A percentile compares a stretch with the other conserved stretches of the same genome.
Evolutionary conservation across 92 coral and sea anemone species (phyloP).

Genomic region (Umimayanthus chanpuru): DNA sequence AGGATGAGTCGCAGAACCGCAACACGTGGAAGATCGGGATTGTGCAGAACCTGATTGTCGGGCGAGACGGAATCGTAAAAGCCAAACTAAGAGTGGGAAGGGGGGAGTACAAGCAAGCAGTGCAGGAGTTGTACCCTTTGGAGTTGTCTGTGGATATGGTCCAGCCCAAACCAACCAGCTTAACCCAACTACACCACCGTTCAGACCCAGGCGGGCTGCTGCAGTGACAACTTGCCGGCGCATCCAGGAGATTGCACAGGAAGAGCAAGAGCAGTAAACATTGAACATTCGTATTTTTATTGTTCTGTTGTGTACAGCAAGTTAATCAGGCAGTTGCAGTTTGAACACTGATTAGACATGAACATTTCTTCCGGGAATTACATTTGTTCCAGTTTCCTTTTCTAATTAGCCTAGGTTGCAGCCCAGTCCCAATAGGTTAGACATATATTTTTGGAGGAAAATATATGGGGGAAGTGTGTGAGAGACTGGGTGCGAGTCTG

Average conservation of each 20-base stretch:
- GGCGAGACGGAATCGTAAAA: conserved; percentile 3
- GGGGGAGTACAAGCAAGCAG: conserved; percentile 12
- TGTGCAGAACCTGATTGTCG: too few species aligned
- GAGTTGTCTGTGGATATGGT: neutral
- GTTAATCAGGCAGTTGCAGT: neutral
- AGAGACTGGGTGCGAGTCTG: neutral
- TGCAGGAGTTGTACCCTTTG: conserved; percentile 26
- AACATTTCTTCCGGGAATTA: neutral
- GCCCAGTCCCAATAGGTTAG: conserved; percentile 15
- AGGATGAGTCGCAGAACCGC: too few species aligned
- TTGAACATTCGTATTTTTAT: neutral
- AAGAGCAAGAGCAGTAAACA: conserved; percentile 24
- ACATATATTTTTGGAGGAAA: conserved; percentile 10
- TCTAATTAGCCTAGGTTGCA: neutral
- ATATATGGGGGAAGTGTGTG: conserved; percentile 1
- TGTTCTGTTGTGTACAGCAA: conserved; percentile 1
- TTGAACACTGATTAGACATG: neutral
- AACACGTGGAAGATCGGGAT: too few species aligned
- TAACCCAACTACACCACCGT: conserved; percentile 24
- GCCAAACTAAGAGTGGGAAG: conserved; percentile 18
- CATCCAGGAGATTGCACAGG: conserved; percentile 23
- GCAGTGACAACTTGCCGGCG: conserved; percentile 17
- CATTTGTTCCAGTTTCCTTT: neutral
- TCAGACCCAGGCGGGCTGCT: conserved; percentile 26
- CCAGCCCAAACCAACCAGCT: conserved; percentile 7